Evolutionary conservation across 2,888 invertebrate species (phyloP), one percentile per base, ranked within the genome.

Genomic region (Patella depressa): DNA sequence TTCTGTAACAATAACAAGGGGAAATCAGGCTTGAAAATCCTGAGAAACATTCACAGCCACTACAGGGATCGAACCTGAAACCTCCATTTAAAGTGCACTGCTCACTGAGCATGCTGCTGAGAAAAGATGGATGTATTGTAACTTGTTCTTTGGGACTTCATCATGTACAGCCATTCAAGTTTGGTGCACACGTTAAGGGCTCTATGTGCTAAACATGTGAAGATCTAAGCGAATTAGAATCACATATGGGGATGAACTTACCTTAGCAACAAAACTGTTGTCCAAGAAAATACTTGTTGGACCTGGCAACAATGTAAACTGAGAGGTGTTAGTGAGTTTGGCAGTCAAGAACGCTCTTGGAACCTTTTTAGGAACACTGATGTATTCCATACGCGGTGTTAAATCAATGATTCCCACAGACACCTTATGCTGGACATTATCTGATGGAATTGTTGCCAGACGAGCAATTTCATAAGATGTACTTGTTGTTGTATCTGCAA

Each of bases 191-290:
- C 9, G 7, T 45, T 45, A 45, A 45, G 45, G 45, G 45, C 4
- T 45, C 45, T 45, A 0, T 9, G 9, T 45, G 45, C 45, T 45
- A 45, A 45, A 34, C 4, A 7, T 34, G 5, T 34, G 5, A 34
- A 34, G 34, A 34, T 34, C 34, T 34, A 34, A 34, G 5, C 34
- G 4, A 34, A 34, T 34, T 5, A 34, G 34, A 4, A 34, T 34
- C 5, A 34, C 4, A 45, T 1, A 7, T 45, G 45, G 1, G 45
- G 34, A 45, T 9, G 34, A 53, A 74, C 71, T 65, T 3, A 89
- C 89, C 86, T 88, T 92, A 7, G 91, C 89, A 29, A 92, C 88
- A 84, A 92, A 93, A 80, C 89, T 92, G 84, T 92, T 92, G 83
- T 93, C 92, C 75, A 93, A 85, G 83, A 92, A 92, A 57, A 93